A percentile compares a stretch with the other conserved stretches of the same genome.
phyloP scores from a whole-genome alignment of 2,797 vertebrate genomes.

The Siniperca obscura region DNA sequence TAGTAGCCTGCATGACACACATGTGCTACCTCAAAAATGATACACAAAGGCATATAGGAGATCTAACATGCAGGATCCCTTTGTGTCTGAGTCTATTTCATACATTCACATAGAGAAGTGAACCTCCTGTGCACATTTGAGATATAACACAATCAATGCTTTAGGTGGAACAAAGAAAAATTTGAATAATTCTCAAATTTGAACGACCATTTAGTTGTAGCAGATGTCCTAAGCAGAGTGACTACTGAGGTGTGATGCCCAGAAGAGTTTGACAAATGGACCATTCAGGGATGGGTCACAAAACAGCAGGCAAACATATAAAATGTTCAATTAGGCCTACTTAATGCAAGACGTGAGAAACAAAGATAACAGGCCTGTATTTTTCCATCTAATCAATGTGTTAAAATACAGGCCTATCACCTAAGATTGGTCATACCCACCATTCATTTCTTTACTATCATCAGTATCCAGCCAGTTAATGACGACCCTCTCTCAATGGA shows the following conservation, averaged over 20 bases:
- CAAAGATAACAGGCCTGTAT: background rate
- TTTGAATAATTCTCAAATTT: background rate
- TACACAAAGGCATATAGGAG: slow-evolving; percentile 30
- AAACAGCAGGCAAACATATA: slow-evolving; percentile 8
- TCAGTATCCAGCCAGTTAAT: slow-evolving; percentile 64
- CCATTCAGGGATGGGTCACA: slow-evolving; percentile 23
- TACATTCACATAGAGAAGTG: background rate
- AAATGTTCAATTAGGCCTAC: background rate
- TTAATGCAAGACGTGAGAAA: background rate
- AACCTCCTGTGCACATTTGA: slow-evolving; percentile 5
- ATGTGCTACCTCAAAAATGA: slow-evolving; percentile 37
- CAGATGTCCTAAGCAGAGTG: slow-evolving; percentile 17
- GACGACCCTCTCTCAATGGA: slow-evolving; percentile 67
- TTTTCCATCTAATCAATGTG: background rate
- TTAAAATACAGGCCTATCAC: slow-evolving; percentile 38
- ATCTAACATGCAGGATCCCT: background rate
- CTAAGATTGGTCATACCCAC: slow-evolving; percentile 73
- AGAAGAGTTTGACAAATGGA: slow-evolving; percentile 61
- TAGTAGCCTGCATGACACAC: slow-evolving; percentile 40
- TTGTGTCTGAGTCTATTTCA: slow-evolving; percentile 19
- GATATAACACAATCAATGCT: background rate
- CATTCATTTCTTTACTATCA: slow-evolving; percentile 79
- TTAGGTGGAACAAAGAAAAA: slow-evolving; percentile 35
- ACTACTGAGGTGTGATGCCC: slow-evolving; percentile 38
- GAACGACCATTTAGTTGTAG: background rate